Evolutionary conservation across 2,888 invertebrate genomes (phyloP), one percentile per base, ranked within the genome.

Genomic region (Ectobius pallidus): DNA sequence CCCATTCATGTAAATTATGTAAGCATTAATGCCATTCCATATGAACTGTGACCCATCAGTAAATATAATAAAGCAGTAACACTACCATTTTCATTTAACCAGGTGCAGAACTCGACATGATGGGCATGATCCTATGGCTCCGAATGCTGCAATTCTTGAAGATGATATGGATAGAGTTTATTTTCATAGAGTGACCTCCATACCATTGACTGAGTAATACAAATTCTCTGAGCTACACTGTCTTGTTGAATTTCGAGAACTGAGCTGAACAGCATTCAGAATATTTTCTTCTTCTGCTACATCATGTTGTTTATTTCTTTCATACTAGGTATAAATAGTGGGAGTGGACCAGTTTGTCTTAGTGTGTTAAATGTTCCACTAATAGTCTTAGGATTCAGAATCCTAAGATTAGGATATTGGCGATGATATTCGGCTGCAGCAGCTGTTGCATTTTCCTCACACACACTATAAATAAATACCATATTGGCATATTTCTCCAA

Each of bases 141-240:
- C 32, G 32, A 32, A 30, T 62, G 62, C 18, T 62, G 62, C 32
- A 62, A 27, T 34, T 9, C 1, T 32, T 32, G 62, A 32, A 39
- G 42, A 39, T 63, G 62, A 1, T 63, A 63, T 27, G 63, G 63
- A 39, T 39, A 18, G 18, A 63, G 39, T 39, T 30, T 63, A 39
- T 39, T 63, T 25, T 1, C 20, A 39, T 39, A 7, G 11, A 63
- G 34, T 39, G 34, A 34, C 39, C 34, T 63, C 39, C 63, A 63
- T 9, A 39, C 39, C 63, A 63, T 34, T 25, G 7, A 63, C 39
- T 63, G 39, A 18, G 63, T 39, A 63, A 34, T 39, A 34, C 18
- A 32, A 63, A 32, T 18, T 63, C 34, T 18, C 20, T 4, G 4
- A 39, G 42, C 39, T 34, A 63, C 14, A 63, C 20, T n/a, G 11